Conservation (phyloP, 2,113 vertebrate genomes). For the Laterallus jamaicensis region DNA sequence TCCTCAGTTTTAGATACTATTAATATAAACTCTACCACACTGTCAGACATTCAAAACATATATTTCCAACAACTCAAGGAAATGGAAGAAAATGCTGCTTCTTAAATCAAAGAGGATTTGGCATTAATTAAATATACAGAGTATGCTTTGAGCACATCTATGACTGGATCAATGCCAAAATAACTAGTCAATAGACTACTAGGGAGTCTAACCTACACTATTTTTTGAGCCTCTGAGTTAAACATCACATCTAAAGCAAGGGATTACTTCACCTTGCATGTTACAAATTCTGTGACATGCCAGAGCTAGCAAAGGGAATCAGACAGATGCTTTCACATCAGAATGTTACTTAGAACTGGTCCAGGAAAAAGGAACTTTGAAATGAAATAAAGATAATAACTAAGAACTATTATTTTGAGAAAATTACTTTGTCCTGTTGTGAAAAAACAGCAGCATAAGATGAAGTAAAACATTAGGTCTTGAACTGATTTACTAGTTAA, state of each 20-base stretch:
- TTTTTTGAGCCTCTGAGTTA: neutral
- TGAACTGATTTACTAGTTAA: fast-evolving
- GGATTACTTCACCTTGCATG: neutral
- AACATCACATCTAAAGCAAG: neutral
- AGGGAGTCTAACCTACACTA: neutral
- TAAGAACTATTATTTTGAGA: neutral
- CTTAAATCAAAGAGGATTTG: neutral
- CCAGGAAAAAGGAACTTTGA: neutral
- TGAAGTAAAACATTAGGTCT: neutral
- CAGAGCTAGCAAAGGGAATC: neutral
- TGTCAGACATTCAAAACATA: neutral
- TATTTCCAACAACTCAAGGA: neutral
- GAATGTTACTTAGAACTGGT: neutral
- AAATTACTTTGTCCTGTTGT: neutral
- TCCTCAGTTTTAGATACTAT: neutral
- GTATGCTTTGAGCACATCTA: neutral
- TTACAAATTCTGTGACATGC: neutral
- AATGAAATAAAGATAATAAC: neutral
- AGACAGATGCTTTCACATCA: neutral
- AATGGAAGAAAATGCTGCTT: neutral
- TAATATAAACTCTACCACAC: neutral
- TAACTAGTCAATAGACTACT: neutral
- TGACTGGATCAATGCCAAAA: neutral
- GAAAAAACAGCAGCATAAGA: neutral
- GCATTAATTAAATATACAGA: neutral